phyloP scores from a whole-genome alignment of 64 coral and sea anemone species.

The Actinia equina region DNA sequence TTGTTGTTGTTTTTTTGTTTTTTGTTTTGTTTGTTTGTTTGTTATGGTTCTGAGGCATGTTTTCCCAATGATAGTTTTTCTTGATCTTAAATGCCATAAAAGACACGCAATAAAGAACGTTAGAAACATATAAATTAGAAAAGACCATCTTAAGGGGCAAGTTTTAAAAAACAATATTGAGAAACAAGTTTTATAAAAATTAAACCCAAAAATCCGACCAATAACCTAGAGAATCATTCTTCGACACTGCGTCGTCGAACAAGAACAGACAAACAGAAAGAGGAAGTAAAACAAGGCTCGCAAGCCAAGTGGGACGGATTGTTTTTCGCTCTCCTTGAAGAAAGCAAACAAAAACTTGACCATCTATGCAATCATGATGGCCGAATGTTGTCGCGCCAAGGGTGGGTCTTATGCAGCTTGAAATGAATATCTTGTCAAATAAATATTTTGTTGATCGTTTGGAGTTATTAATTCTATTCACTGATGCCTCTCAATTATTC shows the following conservation, averaged over 20 bases:
- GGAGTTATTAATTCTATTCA: background rate
- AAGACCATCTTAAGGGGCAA: too few species aligned
- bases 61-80: too few species aligned
- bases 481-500: background rate
- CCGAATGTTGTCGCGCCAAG: background rate
- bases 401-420: background rate
- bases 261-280: background rate
- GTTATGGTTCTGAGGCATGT: too few species aligned
- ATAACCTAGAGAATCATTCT: too few species aligned
- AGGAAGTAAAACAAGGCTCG: background rate
- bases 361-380: background rate
- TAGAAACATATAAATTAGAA: too few species aligned
- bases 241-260: background rate
- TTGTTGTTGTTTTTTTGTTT: too few species aligned
- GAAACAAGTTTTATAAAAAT: too few species aligned
- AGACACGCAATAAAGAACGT: too few species aligned
- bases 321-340: background rate
- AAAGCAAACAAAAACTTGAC: background rate
- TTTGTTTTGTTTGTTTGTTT: too few species aligned
- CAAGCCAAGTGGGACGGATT: conserved; percentile 2
- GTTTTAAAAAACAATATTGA: too few species aligned
- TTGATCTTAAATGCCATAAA: too few species aligned
- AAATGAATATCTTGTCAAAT: background rate
- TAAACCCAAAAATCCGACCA: too few species aligned
- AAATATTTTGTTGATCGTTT: background rate